Evolutionary conservation across 2,113 vertebrate genomes (phyloP).

Genomic region (Xenopus borealis): DNA sequence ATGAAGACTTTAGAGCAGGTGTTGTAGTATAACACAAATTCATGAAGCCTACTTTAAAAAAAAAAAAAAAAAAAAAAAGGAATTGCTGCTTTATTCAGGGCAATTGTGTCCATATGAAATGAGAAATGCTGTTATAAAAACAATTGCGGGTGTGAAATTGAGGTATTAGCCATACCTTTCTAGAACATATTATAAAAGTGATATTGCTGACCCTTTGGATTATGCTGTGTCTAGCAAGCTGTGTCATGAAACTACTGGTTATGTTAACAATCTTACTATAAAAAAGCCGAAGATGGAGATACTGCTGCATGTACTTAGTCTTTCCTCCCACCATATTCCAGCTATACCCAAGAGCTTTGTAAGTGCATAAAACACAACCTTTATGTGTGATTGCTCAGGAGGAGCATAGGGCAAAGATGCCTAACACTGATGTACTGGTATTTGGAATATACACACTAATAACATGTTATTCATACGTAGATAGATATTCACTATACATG

Average conservation of each 20-base stretch:
- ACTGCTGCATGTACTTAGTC: conserved; percentile 70
- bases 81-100: conserved; percentile 82
- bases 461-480: not conserved
- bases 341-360: conserved; percentile 48
- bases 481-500: conserved; percentile 23
- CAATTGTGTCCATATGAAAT: conserved; percentile 66
- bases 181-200: conserved; percentile 64
- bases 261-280: conserved; percentile 61
- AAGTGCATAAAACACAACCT: conserved; percentile 55
- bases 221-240: conserved; percentile 67
- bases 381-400: conserved; percentile 57
- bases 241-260: conserved; percentile 67
- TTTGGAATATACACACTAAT: conserved; percentile 61
- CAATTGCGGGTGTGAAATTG: conserved; percentile 66
- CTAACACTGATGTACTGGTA: conserved; percentile 56
- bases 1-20: conserved; percentile 56
- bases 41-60: conserved; percentile 48
- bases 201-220: conserved; percentile 64
- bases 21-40: conserved; percentile 48
- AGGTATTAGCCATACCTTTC: conserved; percentile 60
- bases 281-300: conserved; percentile 55
- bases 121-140: conserved; percentile 62
- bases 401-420: conserved; percentile 58
- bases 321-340: conserved; percentile 54
- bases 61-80: conserved; percentile 49